Evolutionary conservation across 2,888 invertebrate species (phyloP).

Genomic region (Philaethria dido): DNA sequence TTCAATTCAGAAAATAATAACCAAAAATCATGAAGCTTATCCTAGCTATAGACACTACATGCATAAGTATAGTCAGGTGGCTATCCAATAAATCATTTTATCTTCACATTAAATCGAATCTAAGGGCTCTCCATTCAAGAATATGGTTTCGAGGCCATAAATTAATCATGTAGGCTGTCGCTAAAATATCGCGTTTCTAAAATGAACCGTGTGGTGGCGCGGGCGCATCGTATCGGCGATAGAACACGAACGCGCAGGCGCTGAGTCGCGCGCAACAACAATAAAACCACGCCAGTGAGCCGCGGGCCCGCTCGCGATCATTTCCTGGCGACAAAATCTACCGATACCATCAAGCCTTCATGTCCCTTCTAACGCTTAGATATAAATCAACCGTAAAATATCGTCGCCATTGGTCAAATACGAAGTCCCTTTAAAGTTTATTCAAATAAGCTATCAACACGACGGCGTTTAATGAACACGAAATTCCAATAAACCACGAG

Average conservation of each 20-base stretch:
- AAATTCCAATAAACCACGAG: conserved; percentile 77
- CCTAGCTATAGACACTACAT: conserved; percentile 30
- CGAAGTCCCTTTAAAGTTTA: conserved; percentile 63
- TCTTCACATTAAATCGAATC: conserved; percentile 75
- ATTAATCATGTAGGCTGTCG: conserved; percentile 83
- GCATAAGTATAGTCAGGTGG: conserved; percentile 51
- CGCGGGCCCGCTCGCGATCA: conserved; percentile 59
- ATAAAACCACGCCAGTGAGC: conserved; percentile 62
- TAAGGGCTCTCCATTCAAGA: conserved; percentile 64
- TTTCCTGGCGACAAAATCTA: conserved; percentile 80
- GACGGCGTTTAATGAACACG: conserved; percentile 71
- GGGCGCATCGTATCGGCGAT: conserved; percentile 67
- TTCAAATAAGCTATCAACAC: conserved; percentile 76
- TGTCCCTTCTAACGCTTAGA: conserved; percentile 60
- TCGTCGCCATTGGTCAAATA: conserved; percentile 51
- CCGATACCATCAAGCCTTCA: conserved; percentile 74
- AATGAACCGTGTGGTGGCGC: conserved; percentile 63
- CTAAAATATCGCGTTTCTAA: conserved; percentile 78
- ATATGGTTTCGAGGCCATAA: conserved; percentile 76
- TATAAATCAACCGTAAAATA: conserved; percentile 72
- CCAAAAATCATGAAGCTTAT: neutral
- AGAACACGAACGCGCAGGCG: conserved; percentile 65
- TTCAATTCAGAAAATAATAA: neutral
- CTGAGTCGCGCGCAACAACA: conserved; percentile 58
- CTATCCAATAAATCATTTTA: conserved; percentile 76